Percentiles rank a stretch among this genome's conserved stretches.
Conservation (phyloP, 2,888 invertebrate genomes). For the Drosophila rellima region DNA sequence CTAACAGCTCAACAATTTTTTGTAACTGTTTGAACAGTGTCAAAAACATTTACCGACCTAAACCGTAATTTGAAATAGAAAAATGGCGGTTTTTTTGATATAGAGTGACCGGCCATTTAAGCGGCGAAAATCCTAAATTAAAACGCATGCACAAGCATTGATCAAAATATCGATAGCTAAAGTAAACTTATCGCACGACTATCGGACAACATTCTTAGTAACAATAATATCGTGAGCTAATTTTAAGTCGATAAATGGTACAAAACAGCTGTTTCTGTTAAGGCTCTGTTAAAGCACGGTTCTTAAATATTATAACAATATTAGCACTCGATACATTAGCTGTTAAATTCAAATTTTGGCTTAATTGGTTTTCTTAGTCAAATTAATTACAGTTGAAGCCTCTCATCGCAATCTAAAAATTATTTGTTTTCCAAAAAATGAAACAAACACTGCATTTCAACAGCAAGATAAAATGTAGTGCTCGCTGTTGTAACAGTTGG, state of each 20-base stretch:
- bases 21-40: neutral
- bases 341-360: neutral
- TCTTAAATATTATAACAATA: neutral
- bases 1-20: neutral
- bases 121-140: neutral
- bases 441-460: neutral
- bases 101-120: conserved; percentile 18
- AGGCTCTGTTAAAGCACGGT: conserved; percentile 1
- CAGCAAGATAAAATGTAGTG: neutral
- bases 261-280: conserved; percentile 19
- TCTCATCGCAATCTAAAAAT: neutral
- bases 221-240: neutral
- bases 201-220: neutral
- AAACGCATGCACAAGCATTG: neutral
- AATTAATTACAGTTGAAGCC: neutral
- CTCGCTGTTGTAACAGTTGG: conserved; percentile 12
- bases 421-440: neutral
- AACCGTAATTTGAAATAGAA: conserved; percentile 5
- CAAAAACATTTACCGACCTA: neutral
- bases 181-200: neutral
- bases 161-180: neutral
- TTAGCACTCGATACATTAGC: neutral
- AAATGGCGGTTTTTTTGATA: neutral
- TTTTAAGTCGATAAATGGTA: neutral
- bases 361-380: neutral